Conservation (phyloP, 2,113 vertebrate genomes). For the Aldabrachelys gigantea region DNA sequence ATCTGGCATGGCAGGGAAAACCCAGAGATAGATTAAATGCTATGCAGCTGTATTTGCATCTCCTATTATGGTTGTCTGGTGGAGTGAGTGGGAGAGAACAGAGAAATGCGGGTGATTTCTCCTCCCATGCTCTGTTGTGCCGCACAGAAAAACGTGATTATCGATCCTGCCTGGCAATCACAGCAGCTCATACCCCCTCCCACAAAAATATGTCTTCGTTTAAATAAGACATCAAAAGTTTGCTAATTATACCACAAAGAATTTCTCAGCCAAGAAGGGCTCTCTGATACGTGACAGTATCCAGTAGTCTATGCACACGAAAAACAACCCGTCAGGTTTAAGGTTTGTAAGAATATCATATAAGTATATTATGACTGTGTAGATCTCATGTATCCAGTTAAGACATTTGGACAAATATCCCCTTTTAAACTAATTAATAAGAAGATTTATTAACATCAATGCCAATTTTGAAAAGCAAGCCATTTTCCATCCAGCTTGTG, state of each 20-base stretch:
- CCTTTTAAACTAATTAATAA: slow-evolving; percentile 10
- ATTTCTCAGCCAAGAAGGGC: slow-evolving; percentile 45
- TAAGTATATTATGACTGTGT: neutral
- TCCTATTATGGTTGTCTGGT: slow-evolving; percentile 41
- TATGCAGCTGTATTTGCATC: slow-evolving; percentile 58
- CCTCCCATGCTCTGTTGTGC: slow-evolving; percentile 57
- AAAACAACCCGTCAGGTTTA: slow-evolving; percentile 1
- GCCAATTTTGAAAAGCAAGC: slow-evolving; percentile 19
- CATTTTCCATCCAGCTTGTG: neutral
- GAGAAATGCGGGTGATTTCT: slow-evolving; percentile 58
- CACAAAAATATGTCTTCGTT: slow-evolving; percentile 49
- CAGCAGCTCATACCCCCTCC: slow-evolving; percentile 44
- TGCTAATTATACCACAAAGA: slow-evolving; percentile 56
- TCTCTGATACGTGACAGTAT: slow-evolving; percentile 39
- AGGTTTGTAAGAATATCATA: neutral
- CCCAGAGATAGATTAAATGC: slow-evolving; percentile 16
- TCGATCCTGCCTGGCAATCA: slow-evolving; percentile 46
- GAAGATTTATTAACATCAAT: neutral
- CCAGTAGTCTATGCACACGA: neutral
- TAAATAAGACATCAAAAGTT: slow-evolving; percentile 63
- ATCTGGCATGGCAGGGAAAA: neutral
- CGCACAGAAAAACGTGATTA: slow-evolving; percentile 61
- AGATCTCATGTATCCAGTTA: neutral
- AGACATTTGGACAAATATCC: slow-evolving; percentile 14
- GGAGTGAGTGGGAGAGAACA: slow-evolving; percentile 13